phyloP scores from a whole-genome alignment of 2,888 invertebrate genomes.

The Tortricodes alternella region DNA sequence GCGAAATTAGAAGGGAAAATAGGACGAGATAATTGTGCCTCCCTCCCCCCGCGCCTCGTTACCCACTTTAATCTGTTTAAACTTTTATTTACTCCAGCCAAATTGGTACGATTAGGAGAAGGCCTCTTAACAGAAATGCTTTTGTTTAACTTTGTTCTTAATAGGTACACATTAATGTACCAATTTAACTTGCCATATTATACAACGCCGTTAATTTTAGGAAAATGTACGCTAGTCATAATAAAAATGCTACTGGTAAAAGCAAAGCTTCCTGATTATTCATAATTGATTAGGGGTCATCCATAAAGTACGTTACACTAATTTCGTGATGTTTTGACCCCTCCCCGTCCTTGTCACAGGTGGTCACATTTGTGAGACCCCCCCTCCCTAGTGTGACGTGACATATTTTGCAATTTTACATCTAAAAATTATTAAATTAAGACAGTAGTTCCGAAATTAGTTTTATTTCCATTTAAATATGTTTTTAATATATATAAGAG shows the following conservation, averaged over 20 bases:
- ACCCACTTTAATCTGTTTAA: constrained; percentile 77
- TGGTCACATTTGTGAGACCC: too few species aligned
- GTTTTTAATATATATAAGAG: too few species aligned
- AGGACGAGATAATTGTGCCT: constrained; percentile 77
- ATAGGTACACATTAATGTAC: constrained; percentile 15
- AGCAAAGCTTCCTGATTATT: too few species aligned
- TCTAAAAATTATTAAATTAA: too few species aligned
- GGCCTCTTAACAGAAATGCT: constrained; percentile 49
- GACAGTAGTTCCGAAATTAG: too few species aligned
- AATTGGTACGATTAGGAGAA: constrained; percentile 71
- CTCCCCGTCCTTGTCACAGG: too few species aligned
- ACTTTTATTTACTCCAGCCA: constrained; percentile 75
- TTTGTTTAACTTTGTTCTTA: constrained; percentile 43
- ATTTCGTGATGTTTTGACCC: too few species aligned
- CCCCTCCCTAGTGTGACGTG: too few species aligned
- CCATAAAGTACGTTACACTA: too few species aligned
- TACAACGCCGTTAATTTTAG: neutral
- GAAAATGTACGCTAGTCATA: neutral
- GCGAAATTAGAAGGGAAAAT: constrained; percentile 78
- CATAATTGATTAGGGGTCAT: too few species aligned
- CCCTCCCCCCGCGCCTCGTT: constrained; percentile 58
- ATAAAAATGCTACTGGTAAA: neutral
- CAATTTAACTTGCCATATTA: neutral
- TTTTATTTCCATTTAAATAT: too few species aligned
- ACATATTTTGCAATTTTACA: too few species aligned